These are phyloP conservation scores for Melierax canorus DNA, from an alignment of 2,113 vertebrate genomes.

Conservation along the genomic window DNA sequence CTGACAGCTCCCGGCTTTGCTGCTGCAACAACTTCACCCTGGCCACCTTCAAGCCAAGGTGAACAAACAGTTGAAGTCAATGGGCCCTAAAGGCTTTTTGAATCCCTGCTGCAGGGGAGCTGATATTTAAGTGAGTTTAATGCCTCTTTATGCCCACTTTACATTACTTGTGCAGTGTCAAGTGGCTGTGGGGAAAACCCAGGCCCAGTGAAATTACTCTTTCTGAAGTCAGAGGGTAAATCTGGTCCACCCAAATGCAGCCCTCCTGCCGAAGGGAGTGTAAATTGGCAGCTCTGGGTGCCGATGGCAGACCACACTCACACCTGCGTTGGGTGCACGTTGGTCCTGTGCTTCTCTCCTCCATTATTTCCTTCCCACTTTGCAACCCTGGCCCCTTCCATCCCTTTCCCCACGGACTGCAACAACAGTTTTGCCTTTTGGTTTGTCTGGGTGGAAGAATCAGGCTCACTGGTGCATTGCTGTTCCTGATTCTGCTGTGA, in stretches of 20 bases:
- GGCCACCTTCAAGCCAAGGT: background rate
- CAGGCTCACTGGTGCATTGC: background rate
- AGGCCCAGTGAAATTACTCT: background rate
- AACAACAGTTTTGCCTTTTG: background rate
- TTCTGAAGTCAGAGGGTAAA: background rate
- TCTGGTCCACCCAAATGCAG: background rate
- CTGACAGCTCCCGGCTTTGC: background rate
- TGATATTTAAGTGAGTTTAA: background rate
- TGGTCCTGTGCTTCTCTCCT: background rate
- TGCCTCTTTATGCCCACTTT: background rate
- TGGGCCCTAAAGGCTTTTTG: background rate
- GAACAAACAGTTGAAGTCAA: background rate
- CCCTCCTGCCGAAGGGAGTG: background rate
- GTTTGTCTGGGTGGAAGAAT: background rate
- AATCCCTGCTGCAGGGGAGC: background rate
- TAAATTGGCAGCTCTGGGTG: background rate
- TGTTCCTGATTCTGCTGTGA: background rate
- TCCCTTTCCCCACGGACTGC: background rate
- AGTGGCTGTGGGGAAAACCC: background rate
- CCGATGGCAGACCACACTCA: background rate
- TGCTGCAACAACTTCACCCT: background rate
- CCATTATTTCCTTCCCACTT: background rate
- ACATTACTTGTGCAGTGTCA: background rate
- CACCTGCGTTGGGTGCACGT: rapidly evolving
- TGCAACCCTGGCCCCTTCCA: background rate